A percentile compares a stretch with the other conserved stretches of the same genome.
Conservation (phyloP, 2,113 vertebrate genomes). For the Manacus vitellinus region DNA sequence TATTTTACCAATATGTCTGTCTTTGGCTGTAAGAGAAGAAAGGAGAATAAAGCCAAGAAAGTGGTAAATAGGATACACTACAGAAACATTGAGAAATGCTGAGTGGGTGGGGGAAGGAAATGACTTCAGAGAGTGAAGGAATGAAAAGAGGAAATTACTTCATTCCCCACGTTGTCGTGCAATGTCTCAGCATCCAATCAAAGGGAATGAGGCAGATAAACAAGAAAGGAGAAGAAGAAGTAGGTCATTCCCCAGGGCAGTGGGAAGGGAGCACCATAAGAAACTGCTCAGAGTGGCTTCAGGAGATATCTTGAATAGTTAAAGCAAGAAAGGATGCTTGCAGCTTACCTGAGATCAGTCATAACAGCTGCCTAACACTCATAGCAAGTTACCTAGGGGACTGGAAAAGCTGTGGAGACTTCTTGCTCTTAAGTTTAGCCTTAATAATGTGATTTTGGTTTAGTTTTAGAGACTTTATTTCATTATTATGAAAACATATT, state of each 20-base stretch:
- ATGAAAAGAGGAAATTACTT: constrained; percentile 64
- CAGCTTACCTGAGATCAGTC: not conserved
- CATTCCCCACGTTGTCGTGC: not conserved
- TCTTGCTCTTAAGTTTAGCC: not conserved
- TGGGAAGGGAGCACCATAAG: not conserved
- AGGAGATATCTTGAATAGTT: not conserved
- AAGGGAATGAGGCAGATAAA: constrained; percentile 38
- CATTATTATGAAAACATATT: not conserved
- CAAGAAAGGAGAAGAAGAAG: constrained; percentile 51
- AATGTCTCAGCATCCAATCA: constrained; percentile 51
- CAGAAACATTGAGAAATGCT: constrained; percentile 39
- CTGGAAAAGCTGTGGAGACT: not conserved
- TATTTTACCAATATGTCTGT: not conserved
- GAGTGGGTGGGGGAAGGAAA: constrained; percentile 62
- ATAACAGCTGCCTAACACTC: not conserved
- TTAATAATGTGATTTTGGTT: not conserved
- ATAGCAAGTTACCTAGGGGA: not conserved
- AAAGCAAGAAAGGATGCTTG: not conserved
- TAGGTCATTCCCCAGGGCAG: not conserved
- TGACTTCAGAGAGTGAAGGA: constrained; percentile 52
- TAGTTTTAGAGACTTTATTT: not conserved
- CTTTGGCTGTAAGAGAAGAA: not conserved
- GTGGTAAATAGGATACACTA: not conserved
- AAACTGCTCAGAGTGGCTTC: not conserved
- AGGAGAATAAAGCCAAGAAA: not conserved